These are phyloP conservation scores for Notolabrus celidotus DNA, from an alignment of 2,797 vertebrate genomes.

Conservation along the genomic window DNA sequence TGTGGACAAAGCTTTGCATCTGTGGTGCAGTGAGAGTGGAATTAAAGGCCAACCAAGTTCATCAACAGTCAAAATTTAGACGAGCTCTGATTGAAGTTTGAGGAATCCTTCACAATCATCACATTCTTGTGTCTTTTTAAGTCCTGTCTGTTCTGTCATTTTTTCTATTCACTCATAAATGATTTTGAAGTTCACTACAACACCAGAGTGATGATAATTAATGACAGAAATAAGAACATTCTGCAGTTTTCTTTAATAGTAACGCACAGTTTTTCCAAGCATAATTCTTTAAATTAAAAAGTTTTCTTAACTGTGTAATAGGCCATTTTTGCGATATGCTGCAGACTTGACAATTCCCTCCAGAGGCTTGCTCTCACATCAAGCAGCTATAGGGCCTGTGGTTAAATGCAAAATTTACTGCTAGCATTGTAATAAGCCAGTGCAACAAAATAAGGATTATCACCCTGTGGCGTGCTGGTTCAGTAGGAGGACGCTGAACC, in stretches of 20 bases:
- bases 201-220: slow-evolving; percentile 38
- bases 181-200: slow-evolving; percentile 35
- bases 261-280: slow-evolving; percentile 46
- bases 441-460: slow-evolving; percentile 88
- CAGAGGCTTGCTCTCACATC: slow-evolving; percentile 77
- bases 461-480: slow-evolving; percentile 81
- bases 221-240: slow-evolving; percentile 35
- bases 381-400: slow-evolving; percentile 71
- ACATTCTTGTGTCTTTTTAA: slow-evolving; percentile 18
- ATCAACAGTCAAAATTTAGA: slow-evolving; percentile 46
- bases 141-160: slow-evolving; percentile 11
- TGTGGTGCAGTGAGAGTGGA: slow-evolving; percentile 49
- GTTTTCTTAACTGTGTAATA: slow-evolving; percentile 70
- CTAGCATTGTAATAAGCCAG: slow-evolving; percentile 87
- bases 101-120: slow-evolving; percentile 44
- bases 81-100: slow-evolving; percentile 45
- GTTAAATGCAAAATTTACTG: slow-evolving; percentile 82
- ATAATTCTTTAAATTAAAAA: slow-evolving; percentile 61
- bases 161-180: slow-evolving; percentile 22
- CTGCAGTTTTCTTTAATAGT: slow-evolving; percentile 38
- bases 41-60: slow-evolving; percentile 60
- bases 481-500: slow-evolving; percentile 81
- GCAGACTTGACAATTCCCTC: slow-evolving; percentile 71
- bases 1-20: slow-evolving; percentile 66
- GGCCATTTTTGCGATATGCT: slow-evolving; percentile 64